These are phyloP conservation scores for Campopleginae sp. DNA, from an alignment of 2,888 invertebrate genomes.

Conservation along the genomic window DNA sequence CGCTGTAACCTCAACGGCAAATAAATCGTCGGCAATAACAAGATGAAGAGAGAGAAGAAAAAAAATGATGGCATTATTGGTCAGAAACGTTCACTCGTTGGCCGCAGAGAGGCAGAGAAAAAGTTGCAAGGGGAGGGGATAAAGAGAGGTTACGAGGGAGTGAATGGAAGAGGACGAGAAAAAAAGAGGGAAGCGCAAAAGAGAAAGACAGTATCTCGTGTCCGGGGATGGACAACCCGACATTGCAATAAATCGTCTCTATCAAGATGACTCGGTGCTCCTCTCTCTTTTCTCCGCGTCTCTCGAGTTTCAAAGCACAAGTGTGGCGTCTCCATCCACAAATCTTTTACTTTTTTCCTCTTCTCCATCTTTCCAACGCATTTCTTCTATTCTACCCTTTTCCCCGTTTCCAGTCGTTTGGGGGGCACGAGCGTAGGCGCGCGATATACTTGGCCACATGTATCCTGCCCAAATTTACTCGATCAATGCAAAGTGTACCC, in stretches of 20 bases:
- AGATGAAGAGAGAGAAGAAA: slow-evolving; percentile 10
- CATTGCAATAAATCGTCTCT: slow-evolving; percentile 73
- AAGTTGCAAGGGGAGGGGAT: slow-evolving; percentile 4
- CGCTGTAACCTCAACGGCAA: slow-evolving; percentile 39
- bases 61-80: too few species aligned
- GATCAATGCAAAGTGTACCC: too few species aligned
- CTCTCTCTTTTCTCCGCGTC: slow-evolving; percentile 65
- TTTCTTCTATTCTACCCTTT: neutral
- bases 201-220: slow-evolving; percentile 65
- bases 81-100: slow-evolving; percentile 50
- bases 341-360: slow-evolving; percentile 26
- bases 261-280: slow-evolving; percentile 74
- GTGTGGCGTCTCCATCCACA: slow-evolving; percentile 70
- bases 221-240: slow-evolving; percentile 67
- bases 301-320: slow-evolving; percentile 64
- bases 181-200: slow-evolving; percentile 39
- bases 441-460: slow-evolving; percentile 49
- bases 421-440: slow-evolving; percentile 56
- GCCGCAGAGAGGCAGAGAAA: slow-evolving; percentile 44
- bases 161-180: slow-evolving; percentile 36
- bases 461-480: neutral
- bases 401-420: neutral
- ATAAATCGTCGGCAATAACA: slow-evolving; percentile 31
- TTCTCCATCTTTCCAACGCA: neutral
- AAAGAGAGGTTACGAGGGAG: slow-evolving; percentile 36